Evolutionary conservation across 1,140 invertebrate species (phyloP), one percentile per base, ranked within the genome.

Genomic region (Catajapyx aquilonaris): DNA sequence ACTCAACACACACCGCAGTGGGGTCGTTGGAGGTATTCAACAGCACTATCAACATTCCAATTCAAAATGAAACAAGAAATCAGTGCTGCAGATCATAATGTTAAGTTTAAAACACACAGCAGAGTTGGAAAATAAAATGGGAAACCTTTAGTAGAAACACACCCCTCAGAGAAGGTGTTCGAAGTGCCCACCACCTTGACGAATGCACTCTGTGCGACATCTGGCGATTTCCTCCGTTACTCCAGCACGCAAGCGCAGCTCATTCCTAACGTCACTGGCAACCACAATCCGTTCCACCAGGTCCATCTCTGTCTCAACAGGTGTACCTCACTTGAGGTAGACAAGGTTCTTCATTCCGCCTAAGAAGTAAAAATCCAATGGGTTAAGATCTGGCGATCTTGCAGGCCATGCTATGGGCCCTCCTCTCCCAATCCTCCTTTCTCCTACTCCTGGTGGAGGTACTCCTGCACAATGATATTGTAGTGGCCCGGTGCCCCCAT

Each of bases 331-430:
- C 3, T 3, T 31, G 18, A 13, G 13, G 7, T 32, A 39, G 17
- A 39, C 17, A 7, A 39, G 5, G 2, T 21, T 23, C 13, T 39
- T 44, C 13, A 37, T 15, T 31, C 32, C n/a, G 18, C 35, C 34
- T 37, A 37, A 39, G 3, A 39, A 20, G 21, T 28, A 44, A 32
- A 42, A 43, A 38, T 40, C 44, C 18, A n/a, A n/a, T n/a, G n/a
- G n/a, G n/a, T n/a, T n/a, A n/a, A n/a, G n/a, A n/a, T n/a, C n/a
- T n/a, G n/a, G n/a, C n/a, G n/a, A n/a, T n/a, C n/a, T n/a, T n/a
- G n/a, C n/a, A n/a, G n/a, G n/a, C n/a, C n/a, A n/a, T 34, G 32
- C 7, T 22, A 46, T 22, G 30, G 42, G 42, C 31, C 44, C 42
- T n/a, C 40, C 37, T 36, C 35, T 17, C 25, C 37, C 34, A 15